These are phyloP conservation scores for Petaurus breviceps DNA, from an alignment of 2,113 vertebrate genomes.

Conservation along the genomic window DNA sequence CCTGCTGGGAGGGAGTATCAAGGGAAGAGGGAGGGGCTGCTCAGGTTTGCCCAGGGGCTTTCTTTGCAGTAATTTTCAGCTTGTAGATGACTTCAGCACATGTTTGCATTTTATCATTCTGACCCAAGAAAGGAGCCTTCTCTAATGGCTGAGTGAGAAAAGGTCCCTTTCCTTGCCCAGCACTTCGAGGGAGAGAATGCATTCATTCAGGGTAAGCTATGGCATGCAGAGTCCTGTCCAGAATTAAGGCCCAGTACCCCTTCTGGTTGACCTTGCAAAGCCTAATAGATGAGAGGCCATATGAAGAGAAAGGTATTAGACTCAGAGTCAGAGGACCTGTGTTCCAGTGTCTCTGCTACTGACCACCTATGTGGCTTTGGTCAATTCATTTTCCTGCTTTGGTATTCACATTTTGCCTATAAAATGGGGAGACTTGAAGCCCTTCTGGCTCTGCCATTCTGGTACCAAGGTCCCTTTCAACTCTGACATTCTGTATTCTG, in stretches of 20 bases:
- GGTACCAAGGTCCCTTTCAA: background rate
- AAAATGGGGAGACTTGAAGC: background rate
- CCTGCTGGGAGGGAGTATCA: background rate
- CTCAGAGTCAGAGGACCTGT: background rate
- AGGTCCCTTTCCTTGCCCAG: background rate
- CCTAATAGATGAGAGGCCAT: background rate
- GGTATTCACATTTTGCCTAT: background rate
- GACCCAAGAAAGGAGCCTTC: background rate
- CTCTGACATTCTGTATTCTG: background rate
- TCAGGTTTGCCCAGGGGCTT: background rate
- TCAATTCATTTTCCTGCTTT: background rate
- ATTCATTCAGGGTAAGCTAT: background rate
- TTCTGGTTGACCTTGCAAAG: background rate
- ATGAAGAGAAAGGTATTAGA: background rate
- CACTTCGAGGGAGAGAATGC: background rate
- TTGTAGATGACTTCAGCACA: background rate
- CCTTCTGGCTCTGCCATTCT: background rate
- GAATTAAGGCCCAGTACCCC: background rate
- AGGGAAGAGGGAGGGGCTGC: background rate
- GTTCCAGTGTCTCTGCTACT: background rate
- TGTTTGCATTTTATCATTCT: background rate
- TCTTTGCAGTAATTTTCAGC: background rate
- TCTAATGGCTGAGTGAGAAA: background rate
- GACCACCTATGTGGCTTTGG: background rate
- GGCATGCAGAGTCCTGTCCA: background rate